A percentile compares a stretch with the other conserved stretches of the same genome.
Evolutionary conservation across 2,888 invertebrate species (phyloP).

Genomic region (Pachycephus smyrnensis): DNA sequence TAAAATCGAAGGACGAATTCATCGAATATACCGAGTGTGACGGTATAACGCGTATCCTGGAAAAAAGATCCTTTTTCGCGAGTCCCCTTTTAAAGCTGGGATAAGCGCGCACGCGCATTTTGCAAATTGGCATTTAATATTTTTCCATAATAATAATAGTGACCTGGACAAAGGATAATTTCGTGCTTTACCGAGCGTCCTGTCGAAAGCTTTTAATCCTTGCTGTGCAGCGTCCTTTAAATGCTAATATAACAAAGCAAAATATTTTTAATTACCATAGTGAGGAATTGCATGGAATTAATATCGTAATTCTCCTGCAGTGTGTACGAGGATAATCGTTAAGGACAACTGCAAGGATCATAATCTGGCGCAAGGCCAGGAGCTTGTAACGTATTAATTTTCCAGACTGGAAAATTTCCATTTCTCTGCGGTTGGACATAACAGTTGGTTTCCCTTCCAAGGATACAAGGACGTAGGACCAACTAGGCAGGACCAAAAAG

Average conservation of each 20-base stretch:
- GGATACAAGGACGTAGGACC: conserved; percentile 1
- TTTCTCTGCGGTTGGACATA: conserved; percentile 27
- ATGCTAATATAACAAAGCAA: neutral
- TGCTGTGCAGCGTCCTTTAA: neutral
- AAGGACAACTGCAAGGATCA: neutral
- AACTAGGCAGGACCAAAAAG: neutral
- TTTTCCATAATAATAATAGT: neutral
- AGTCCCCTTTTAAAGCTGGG: neutral
- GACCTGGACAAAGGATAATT: neutral
- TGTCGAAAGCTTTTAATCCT: neutral
- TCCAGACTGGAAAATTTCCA: conserved; percentile 30
- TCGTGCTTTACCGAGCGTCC: neutral
- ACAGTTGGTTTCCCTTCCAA: neutral
- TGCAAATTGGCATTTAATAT: neutral
- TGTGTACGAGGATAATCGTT: neutral
- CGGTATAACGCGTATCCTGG: no score
- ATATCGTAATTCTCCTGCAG: neutral
- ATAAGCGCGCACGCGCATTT: no score
- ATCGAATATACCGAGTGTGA: no score
- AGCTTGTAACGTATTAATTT: conserved; percentile 42
- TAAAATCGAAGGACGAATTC: neutral
- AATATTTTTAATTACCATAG: neutral
- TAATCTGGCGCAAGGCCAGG: conserved; percentile 39
- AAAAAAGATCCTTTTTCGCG: neutral
- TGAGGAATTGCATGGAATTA: neutral